Base-by-base conservation (phyloP, 1,140 invertebrate species). In the Ganaspis sp. region DNA sequence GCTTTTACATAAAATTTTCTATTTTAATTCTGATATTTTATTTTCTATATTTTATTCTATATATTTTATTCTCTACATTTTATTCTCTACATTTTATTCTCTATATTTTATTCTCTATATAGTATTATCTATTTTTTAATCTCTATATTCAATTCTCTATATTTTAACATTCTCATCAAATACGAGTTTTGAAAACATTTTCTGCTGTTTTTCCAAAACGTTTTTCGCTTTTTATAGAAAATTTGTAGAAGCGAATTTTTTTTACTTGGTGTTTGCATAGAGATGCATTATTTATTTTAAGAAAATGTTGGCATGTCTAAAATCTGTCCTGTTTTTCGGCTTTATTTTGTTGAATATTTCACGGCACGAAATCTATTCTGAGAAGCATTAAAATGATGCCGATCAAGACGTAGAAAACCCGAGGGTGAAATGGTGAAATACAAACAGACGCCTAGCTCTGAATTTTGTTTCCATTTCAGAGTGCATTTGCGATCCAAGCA, bases 381-480 rank as follows among this genome's bases (percentile, higher is more conserved):
- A 11, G 15, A 64, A 64, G 23, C 9, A 23, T 64, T 64, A 64
- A 29, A 64, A 64, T 64, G 54, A 64, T 64, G 23, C 26, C 54
- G 54, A 64, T 64, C 54, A 64, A 64, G 54, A 64, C 54, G 54
- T 26, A 12, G 21, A 26, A 64, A 64, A 23, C 54, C 12, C 54
- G 54, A 64, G 54, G 54, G 26, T 23, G 54, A 64, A 64, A 64
- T 64, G 54, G 23, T 64, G 54, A 64, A 64, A 64, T 64, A 64
- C 54, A 64, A 29, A 64, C 26, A 64, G 54, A 64, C 53, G 11
- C 21, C 21, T 64, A 64, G 23, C 54, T 26, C 54, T 29, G 23
- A 64, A 64, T 64, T 64, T 64, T 64, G 54, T 64, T 64, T 64
- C 54, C 23, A 64, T 64, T 64, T 64, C 54, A 64, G 54, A 64